Conservation (phyloP, 2,888 invertebrate genomes). For the Lamellibrachia satsuma region DNA sequence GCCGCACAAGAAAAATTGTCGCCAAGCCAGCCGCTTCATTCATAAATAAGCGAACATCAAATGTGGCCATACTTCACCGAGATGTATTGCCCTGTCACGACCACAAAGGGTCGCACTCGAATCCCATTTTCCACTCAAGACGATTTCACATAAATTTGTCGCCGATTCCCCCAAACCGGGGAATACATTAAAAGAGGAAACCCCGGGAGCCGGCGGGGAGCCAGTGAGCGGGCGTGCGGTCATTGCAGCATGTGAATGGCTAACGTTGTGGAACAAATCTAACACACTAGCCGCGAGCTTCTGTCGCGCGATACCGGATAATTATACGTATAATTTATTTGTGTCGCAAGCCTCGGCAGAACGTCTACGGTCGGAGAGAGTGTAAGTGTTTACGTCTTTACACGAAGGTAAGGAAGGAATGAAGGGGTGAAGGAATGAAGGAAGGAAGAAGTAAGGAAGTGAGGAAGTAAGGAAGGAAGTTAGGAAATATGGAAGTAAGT, state of each 20-base stretch:
- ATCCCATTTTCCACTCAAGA: slow-evolving; percentile 17
- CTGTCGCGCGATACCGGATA: background rate
- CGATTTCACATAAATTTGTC: slow-evolving; percentile 17
- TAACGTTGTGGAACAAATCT: slow-evolving; percentile 5
- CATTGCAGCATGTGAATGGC: background rate
- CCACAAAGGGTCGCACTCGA: background rate
- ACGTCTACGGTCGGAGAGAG: background rate
- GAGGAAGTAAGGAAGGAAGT: too few relatives aligned
- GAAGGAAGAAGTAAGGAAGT: too few relatives aligned
- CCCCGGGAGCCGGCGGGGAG: background rate
- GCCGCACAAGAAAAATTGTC: background rate
- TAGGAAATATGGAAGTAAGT: too few relatives aligned
- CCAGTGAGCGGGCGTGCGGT: background rate
- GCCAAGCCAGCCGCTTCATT: background rate
- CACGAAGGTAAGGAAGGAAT: too few relatives aligned
- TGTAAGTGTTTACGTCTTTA: background rate
- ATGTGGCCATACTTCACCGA: slow-evolving; percentile 17
- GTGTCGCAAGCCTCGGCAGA: background rate
- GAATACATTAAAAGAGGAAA: background rate
- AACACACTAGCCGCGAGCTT: background rate
- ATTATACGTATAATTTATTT: slow-evolving; percentile 12
- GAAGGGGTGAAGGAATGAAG: too few relatives aligned
- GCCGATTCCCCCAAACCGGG: slow-evolving; percentile 7
- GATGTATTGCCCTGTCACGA: background rate
- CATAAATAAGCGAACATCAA: slow-evolving; percentile 1